Evolutionary conservation across 2,113 vertebrate genomes (phyloP), one percentile per base, ranked within the genome.

Genomic region (Dicerorhinus sumatrensis): DNA sequence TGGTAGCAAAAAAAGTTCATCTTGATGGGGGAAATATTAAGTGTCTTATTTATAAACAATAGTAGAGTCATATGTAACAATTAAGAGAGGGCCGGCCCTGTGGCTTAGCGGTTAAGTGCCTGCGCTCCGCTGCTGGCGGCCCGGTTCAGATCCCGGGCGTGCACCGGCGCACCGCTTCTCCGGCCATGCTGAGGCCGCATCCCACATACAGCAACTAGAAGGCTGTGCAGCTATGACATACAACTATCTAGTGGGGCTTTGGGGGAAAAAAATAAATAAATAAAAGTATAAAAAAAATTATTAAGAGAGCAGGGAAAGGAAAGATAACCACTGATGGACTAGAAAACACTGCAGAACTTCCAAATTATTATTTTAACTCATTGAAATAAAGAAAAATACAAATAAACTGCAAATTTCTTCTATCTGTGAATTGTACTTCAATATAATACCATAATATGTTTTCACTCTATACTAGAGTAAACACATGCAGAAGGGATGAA

Each of bases 301-400:
- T 46, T 25, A 46, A 65, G 33, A 93, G 42, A 82, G 29, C 82
- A 85, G 39, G 5, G 31, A 85, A 88, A 94, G 29, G 29, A 93
- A 85, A 90, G 80, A 63, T 48, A 93, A 39, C n/a, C 18, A 56
- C 8, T 72, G 73, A 85, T 58, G 33, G n/a, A 56, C 46, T 51
- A 95, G 46, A 51, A 93, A 84, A 89, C 84, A 72, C n/a, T 36
- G 18, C 10, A 85, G 42, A 72, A 84, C 62, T 94, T 85, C 46
- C 27, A 90, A 85, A 72, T 79, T 54, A 82, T 39, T 82, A 91
- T 95, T 97, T 92, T 75, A 94, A 69, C 14, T 92, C 18, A 69
- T 11, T 94, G 42, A 93, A 89, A 89, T 90, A 56, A 94, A 84
- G 36, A 89, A 76, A 82, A 91, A 39, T 84, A 75, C 36, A 91